Conservation (phyloP, 2,113 vertebrate genomes). For the Podarcis raffonei region DNA sequence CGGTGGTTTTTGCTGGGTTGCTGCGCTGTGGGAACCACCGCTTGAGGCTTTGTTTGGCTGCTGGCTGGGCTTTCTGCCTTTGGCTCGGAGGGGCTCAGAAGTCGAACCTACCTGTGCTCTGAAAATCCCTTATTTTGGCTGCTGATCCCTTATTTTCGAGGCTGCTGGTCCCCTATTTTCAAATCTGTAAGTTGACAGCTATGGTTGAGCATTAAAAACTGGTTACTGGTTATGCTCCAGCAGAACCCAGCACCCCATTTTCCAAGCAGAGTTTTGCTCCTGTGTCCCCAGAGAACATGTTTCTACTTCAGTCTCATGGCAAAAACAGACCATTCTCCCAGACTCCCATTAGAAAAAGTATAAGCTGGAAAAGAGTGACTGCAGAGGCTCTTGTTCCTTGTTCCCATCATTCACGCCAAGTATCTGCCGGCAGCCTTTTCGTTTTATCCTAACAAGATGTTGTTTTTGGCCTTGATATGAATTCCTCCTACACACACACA, state of each 20-base stretch:
- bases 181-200: too few relatives aligned
- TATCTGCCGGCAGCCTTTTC: neutral
- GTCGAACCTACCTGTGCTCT: too few relatives aligned
- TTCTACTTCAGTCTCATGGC: neutral
- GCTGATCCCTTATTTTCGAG: too few relatives aligned
- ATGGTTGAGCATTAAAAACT: neutral
- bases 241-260: neutral
- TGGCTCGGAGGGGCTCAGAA: too few relatives aligned
- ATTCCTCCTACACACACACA: neutral
- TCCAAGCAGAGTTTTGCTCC: neutral
- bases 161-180: too few relatives aligned
- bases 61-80: too few relatives aligned
- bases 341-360: neutral
- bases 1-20: too few relatives aligned
- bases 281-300: neutral
- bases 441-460: neutral
- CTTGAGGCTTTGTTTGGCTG: too few relatives aligned
- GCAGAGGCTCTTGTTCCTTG: neutral
- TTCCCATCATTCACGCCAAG: constrained; percentile 1
- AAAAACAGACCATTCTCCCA: neutral
- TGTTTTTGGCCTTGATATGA: neutral
- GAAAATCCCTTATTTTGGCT: too few relatives aligned
- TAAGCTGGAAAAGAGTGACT: neutral
- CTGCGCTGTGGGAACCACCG: too few relatives aligned
- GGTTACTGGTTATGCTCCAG: neutral